Base-by-base conservation (phyloP, 2,113 vertebrate genomes). In the Noctilio leporinus region DNA sequence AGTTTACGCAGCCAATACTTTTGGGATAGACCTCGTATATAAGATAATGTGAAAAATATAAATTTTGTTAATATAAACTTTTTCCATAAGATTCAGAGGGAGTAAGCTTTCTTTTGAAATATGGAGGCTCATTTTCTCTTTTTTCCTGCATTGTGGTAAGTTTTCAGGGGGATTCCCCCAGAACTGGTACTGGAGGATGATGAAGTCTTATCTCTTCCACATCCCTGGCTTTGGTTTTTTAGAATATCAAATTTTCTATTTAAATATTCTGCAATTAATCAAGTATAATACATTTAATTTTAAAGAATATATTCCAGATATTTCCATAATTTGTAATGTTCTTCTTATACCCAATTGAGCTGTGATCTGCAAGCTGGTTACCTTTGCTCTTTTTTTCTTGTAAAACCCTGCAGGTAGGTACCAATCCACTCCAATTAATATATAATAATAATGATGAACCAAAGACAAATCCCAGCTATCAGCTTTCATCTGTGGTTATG, bases 391-490 rank as follows among this genome's bases (percentile, higher is more conserved):
- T 97, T 96, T 93, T 81, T 95, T 80, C 82, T 94, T 97, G 24
- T 86, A n/a, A 95, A 95, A 97, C 73, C 59, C 93, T 95, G 55
- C 17, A 96, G 76, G 70, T 91, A 96, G 14, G 4, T 92, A 62
- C 47, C 43, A 8, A 95, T 84, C 64, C 14, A 28, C 89, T 94
- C 70, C n/a, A 97, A 96, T 98, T 98, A 98, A 94, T 92, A 86
- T 35, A 38, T 93, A 86, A 51, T 89, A 57, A 95, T 84, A 49
- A 95, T 86, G 70, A 96, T 92, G 83, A 97, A 95, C 94, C 45
- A 81, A 94, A 95, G 93, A 94, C 8, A 84, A 84, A 97, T 96
- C 65, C 82, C 55, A 96, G 47, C 51, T 87, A 92, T 91, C 62
- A 96, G 75, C 20, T 45, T 16, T 12, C 43, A 35, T 97, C 69